Base-by-base conservation (phyloP, 2,113 vertebrate genomes). In the Bettongia penicillata region DNA sequence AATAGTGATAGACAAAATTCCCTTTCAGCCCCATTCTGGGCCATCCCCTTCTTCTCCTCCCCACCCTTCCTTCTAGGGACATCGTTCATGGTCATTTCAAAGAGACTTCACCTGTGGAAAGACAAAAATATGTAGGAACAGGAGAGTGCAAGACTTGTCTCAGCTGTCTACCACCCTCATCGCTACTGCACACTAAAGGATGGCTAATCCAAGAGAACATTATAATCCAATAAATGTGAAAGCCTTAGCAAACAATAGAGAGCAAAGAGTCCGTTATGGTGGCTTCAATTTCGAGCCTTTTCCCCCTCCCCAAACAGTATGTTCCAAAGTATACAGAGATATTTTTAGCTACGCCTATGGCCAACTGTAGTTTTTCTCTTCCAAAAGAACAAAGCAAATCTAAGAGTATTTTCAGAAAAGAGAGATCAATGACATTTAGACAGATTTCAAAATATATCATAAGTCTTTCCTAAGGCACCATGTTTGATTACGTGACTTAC, bases 391-490 rank as follows among this genome's bases (percentile, higher is more conserved):
- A 91, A 93, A 96, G 57, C 49, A 53, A 51, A 90, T 92, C 92
- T 53, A 94, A 97, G 96, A 91, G 93, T 89, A 91, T 96, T 98
- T 96, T 96, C 89, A 94, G 96, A 94, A 94, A 95, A 61, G 84
- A 95, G 53, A 93, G 94, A 90, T 92, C 93, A 96, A 53, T 43
- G 68, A 55, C 77, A 93, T 16, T 24, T 89, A 2, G 77, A 77
- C 91, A 94, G 53, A 49, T 90, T 77, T 94, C 55, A 49, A 91
- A 94, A 49, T 28, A 90, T 2, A 43, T 91, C 90, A 96, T 55
- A 93, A 95, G 25, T n/a, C 92, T 91, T 94, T 95, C 48, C 90
- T 92, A n/a, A 84, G 55, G 53, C 49, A 50, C 89, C 31, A 52
- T 90, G 89, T n/a, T 96, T 8, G 11, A 26, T n/a, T 19, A 25